These are phyloP conservation scores for Eumeta japonica DNA, from an alignment of 1,140 invertebrate species.

Conservation along the genomic window DNA sequence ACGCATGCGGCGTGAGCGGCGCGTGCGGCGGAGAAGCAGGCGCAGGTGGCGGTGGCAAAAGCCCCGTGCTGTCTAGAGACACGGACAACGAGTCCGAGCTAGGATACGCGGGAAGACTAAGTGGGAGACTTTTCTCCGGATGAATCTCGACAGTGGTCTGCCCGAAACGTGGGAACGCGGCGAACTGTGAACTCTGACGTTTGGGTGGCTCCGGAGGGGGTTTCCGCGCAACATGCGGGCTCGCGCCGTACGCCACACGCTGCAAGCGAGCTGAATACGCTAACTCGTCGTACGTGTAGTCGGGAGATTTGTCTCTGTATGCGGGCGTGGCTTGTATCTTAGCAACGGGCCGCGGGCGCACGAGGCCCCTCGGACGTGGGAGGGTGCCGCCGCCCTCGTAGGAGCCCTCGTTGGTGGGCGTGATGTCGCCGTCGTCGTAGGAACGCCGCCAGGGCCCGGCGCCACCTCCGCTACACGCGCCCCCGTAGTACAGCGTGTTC, in stretches of 20 bases:
- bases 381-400: constrained; percentile 80
- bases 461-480: too few species aligned
- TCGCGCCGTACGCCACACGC: constrained; percentile 52
- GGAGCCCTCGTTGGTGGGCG: constrained; percentile 78
- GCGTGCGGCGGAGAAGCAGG: constrained; percentile 58
- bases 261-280: constrained; percentile 51
- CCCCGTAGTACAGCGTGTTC: constrained; percentile 55
- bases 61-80: constrained; percentile 58
- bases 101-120: constrained; percentile 61
- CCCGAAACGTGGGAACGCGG: constrained; percentile 51
- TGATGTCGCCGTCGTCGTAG: constrained; percentile 86
- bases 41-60: constrained; percentile 60
- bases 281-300: constrained; percentile 53
- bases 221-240: constrained; percentile 67
- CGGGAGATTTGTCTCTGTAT: constrained; percentile 58
- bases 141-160: constrained; percentile 68
- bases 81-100: constrained; percentile 61
- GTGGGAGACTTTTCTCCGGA: constrained; percentile 58
- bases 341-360: constrained; percentile 80
- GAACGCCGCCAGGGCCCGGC: constrained; percentile 76
- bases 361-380: constrained; percentile 76
- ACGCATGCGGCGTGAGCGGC: constrained; percentile 47
- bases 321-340: constrained; percentile 71
- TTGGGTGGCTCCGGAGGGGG: constrained; percentile 85
- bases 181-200: constrained; percentile 64